A percentile compares a stretch with the other conserved stretches of the same genome.
Evolutionary conservation across 2,888 invertebrate genomes (phyloP).

Genomic region (Oasisia sp.): DNA sequence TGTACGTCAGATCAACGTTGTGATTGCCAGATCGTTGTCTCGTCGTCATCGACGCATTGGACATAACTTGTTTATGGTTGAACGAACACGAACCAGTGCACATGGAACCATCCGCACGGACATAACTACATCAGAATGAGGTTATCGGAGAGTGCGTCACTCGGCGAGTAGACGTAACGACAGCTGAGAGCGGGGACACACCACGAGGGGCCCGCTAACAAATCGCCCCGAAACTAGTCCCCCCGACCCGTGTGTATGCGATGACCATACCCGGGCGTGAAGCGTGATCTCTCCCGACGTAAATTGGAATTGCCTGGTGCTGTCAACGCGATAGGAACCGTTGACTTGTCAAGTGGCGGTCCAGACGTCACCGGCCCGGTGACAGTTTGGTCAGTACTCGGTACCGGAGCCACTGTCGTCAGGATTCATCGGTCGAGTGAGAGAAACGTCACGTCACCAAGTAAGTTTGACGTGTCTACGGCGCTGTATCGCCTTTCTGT

Average conservation of each 20-base stretch:
- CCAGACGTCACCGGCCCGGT: not conserved
- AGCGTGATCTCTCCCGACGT: not conserved
- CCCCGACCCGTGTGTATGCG: not conserved
- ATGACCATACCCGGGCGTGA: not conserved
- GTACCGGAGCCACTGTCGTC: not conserved
- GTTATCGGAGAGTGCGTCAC: not conserved
- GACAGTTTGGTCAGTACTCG: not conserved
- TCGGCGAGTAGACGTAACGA: not conserved
- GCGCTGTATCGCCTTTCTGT: not conserved
- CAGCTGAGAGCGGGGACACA: not conserved
- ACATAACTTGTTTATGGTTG: not conserved
- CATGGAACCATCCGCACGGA: not conserved
- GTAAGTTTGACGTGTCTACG: not conserved
- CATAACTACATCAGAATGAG: not conserved
- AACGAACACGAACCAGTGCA: not conserved
- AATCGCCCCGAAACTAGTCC: not conserved
- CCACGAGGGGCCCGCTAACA: not conserved
- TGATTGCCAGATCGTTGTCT: not conserved
- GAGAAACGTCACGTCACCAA: slow-evolving; percentile 10
- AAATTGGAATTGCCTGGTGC: not conserved
- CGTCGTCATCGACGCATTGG: not conserved
- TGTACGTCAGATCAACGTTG: not conserved
- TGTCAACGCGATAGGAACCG: not conserved
- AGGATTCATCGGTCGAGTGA: not conserved
- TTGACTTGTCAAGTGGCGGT: not conserved